A percentile compares a stretch with the other conserved stretches of the same genome.
Conservation (phyloP, 2,888 invertebrate species). For the Eupsilia transversa region DNA sequence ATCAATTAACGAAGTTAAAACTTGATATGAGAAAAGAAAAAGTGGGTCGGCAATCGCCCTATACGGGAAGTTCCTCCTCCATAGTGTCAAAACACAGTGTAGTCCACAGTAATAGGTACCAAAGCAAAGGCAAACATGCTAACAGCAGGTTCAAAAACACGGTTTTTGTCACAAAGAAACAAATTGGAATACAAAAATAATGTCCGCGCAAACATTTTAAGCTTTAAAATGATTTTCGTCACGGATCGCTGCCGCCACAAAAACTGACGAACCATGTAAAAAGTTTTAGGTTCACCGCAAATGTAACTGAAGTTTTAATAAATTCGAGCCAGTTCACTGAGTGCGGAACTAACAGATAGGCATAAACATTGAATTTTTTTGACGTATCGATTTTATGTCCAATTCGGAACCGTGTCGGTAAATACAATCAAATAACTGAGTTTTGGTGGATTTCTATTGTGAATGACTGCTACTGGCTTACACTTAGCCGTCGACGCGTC, state of each 20-base stretch:
- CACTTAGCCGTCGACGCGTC: too few species aligned
- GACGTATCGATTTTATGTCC: slow-evolving; percentile 53
- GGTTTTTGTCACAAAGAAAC: background rate
- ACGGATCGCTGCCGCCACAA: slow-evolving; percentile 48
- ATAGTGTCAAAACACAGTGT: background rate
- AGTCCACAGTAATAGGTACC: background rate
- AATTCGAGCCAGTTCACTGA: slow-evolving; percentile 51
- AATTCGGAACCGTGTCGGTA: slow-evolving; percentile 17
- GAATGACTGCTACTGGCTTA: background rate
- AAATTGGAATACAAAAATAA: slow-evolving; percentile 24
- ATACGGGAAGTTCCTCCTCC: background rate
- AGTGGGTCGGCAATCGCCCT: background rate
- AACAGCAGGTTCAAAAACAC: background rate
- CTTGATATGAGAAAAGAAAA: background rate
- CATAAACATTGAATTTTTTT: slow-evolving; percentile 52
- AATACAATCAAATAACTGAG: slow-evolving; percentile 17
- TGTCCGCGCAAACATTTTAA: slow-evolving; percentile 40
- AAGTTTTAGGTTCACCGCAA: slow-evolving; percentile 51
- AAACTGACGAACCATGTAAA: slow-evolving; percentile 56
- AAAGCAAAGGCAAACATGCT: background rate
- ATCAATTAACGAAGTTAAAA: too few species aligned
- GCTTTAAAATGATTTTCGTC: slow-evolving; percentile 39
- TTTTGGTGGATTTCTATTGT: background rate
- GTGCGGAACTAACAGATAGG: slow-evolving; percentile 37
- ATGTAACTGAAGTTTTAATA: slow-evolving; percentile 59